phyloP scores from a whole-genome alignment of 2,888 invertebrate species.

The Lagria hirta region DNA sequence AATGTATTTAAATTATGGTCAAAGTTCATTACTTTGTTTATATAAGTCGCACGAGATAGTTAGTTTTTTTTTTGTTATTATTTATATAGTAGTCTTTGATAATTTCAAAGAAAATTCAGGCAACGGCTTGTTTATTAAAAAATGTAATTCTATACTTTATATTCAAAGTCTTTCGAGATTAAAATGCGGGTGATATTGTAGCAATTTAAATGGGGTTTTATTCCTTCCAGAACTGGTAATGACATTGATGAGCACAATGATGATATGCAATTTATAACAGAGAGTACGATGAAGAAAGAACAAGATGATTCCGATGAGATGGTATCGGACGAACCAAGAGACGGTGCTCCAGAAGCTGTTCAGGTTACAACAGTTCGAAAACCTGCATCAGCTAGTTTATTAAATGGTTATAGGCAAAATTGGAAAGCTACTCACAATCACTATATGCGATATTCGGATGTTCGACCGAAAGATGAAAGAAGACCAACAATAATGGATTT shows the following conservation, averaged over 20 bases:
- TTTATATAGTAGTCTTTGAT: no score
- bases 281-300: constrained; percentile 54
- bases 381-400: constrained; percentile 55
- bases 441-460: constrained; percentile 73
- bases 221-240: constrained; percentile 58
- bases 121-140: no score
- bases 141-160: no score
- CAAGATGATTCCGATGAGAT: constrained; percentile 47
- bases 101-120: no score
- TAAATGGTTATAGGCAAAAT: constrained; percentile 66
- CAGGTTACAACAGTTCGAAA: constrained; percentile 47
- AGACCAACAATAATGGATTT: constrained; percentile 84
- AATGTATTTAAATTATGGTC: no score
- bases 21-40: no score
- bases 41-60: no score
- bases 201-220: no score
- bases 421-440: constrained; percentile 77
- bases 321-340: constrained; percentile 49
- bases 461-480: constrained; percentile 84
- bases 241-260: constrained; percentile 59
- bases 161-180: no score
- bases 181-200: constrained; percentile 36
- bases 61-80: no score
- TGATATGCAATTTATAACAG: constrained; percentile 65
- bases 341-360: constrained; percentile 46